Base-by-base conservation (phyloP, 2,888 invertebrate species). In the Lepetodrilus schrolli region DNA sequence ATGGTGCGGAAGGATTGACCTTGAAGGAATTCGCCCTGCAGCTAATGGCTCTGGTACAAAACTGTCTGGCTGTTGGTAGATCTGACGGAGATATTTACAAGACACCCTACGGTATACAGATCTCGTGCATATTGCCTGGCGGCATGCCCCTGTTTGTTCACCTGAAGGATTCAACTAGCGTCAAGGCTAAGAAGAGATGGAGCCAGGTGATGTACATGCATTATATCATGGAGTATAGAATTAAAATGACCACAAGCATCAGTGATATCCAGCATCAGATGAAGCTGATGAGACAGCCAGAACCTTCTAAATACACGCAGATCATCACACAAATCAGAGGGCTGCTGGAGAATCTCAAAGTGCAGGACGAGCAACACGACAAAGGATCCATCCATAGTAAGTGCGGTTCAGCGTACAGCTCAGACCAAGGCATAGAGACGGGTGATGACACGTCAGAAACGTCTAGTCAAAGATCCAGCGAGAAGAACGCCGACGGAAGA, bases 201-300 rank as follows among this genome's bases (percentile, higher is more conserved):
- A 86, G 86, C 66, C 87, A 87, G 74, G 82, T 83, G 1, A 85
- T 86, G 84, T 86, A 86, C 66, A 80, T 86, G 79, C 78, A 83
- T 34, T 86, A 84, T 48, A 78, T 86, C 4, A 70, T 86, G 4
- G 76, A 81, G 38, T 83, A 79, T 72, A 51, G 82, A 21, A 76
- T 70, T 20, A 69, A 74, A 4, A 26, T 74, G 3, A 70, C 58
- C 20, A 49, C 17, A 8, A 36, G 23, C 1, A 47, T 26, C n/a
- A 30, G 13, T 37, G 68, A 43, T 1, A 58, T 58, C 2, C 4
- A 21, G 10, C 58, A 58, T 30, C 58, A 58, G 17, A 58, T 58
- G 34, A 66, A 66, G 66, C 58, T 58, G 30, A 58, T 30, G 43
- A 68, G 47, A 30, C 26, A 68, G n/a, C n/a, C 47, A 20, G 43